Evolutionary conservation across 2,797 vertebrate species (phyloP).

Genomic region (Cyprinella venusta): DNA sequence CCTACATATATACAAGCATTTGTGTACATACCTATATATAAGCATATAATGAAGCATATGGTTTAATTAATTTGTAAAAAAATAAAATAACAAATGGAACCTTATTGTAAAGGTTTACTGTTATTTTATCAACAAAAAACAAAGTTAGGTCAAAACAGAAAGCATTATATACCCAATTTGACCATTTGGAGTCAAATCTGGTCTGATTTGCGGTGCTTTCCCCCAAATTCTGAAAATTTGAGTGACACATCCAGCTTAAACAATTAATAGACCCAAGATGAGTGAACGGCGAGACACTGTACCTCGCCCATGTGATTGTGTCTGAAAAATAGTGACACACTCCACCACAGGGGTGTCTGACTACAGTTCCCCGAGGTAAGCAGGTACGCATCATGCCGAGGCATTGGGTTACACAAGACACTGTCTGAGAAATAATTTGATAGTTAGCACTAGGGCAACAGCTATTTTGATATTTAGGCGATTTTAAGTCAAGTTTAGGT

Average conservation of each 20-base stretch:
- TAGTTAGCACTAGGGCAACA: neutral
- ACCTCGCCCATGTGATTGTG: slow-evolving; percentile 47
- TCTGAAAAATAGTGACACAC: slow-evolving; percentile 56
- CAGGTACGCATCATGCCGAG: neutral
- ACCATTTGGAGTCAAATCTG: neutral
- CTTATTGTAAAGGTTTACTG: neutral
- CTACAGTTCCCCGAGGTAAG: slow-evolving; percentile 33
- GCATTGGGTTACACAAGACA: slow-evolving; percentile 40
- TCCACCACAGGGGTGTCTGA: slow-evolving; percentile 51
- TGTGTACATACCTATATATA: no score
- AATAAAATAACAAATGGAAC: neutral
- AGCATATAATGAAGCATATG: neutral
- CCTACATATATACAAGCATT: no score
- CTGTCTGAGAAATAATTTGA: neutral
- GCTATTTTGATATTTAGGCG: neutral
- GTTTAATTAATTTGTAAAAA: neutral
- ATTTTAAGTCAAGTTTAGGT: neutral
- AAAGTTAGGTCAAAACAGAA: neutral
- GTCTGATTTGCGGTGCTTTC: neutral
- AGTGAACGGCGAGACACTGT: slow-evolving; percentile 3
- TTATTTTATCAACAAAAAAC: neutral
- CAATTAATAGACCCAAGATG: slow-evolving; percentile 30
- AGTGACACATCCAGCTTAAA: slow-evolving; percentile 51
- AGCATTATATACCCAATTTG: neutral
- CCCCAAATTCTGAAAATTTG: neutral